Base-by-base conservation (phyloP, 2,888 invertebrate genomes). In the Drosophila recens region DNA sequence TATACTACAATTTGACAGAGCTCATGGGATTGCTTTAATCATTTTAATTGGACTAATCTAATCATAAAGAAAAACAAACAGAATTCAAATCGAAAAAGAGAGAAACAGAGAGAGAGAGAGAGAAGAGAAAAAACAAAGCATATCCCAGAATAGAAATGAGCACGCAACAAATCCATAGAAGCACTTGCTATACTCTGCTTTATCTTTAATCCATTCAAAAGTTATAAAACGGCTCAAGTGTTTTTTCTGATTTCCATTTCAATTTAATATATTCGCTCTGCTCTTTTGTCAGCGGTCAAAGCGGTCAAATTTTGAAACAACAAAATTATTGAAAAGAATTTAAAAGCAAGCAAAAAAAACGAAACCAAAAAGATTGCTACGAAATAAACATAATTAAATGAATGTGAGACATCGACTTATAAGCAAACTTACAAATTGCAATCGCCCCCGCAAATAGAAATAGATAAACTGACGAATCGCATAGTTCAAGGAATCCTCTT, bases 41-140 rank as follows among this genome's bases (percentile, higher is more conserved):
- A 76, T 56, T 72, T 64, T 84, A 73, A 81, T 76, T 81, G 75
- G 72, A 52, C 63, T 83, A 87, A 83, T 83, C 87, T 82, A 81
- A 84, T 84, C 76, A 79, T 15, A 48, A 40, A 46, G 42, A 53
- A 45, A 23, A 58, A n/a, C 30, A 56, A 43, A 48, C 48, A 56
- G 13, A 33, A 61, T 13, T 17, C 6, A 34, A 33, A 11, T 3
- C 5, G 23, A 34, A 9, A 34, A 13, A n/a, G 52, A 15, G 23
- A 23, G 23, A 23, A 23, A 23, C 27, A 27, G 1, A 1, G 23
- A 4, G n/a, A n/a, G n/a, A n/a, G n/a, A n/a, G 9, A 27, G 4
- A n/a, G 17, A 33, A 3, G 58, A 9, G 5, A 46, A 15, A 66
- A 51, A 17, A 20, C 40, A 46, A 61, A 49, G 10, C 15, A 57